Evolutionary conservation across 2,113 vertebrate genomes (phyloP).

Genomic region (Petrocephalus zakoni): DNA sequence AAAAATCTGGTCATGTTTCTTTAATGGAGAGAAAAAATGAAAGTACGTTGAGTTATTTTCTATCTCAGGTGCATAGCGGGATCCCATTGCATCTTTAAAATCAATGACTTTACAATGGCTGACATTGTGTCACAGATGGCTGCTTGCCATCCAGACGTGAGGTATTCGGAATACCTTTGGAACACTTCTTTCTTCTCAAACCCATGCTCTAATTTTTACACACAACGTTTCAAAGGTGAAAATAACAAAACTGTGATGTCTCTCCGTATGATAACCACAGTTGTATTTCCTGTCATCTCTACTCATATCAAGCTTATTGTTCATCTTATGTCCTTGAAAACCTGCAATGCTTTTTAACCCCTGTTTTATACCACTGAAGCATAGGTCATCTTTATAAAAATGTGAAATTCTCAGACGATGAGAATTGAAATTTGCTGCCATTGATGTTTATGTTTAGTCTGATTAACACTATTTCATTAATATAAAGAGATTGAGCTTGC

Average conservation of each 20-base stretch:
- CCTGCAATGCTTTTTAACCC: neutral
- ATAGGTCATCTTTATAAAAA: neutral
- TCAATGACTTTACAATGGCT: neutral
- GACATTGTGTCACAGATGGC: neutral
- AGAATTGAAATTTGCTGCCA: neutral
- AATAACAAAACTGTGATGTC: neutral
- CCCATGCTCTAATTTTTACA: neutral
- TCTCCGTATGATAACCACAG: neutral
- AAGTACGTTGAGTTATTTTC: neutral
- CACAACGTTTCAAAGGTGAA: neutral
- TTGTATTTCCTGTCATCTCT: neutral
- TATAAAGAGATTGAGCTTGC: neutral
- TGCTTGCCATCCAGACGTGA: neutral
- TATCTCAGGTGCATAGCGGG: neutral
- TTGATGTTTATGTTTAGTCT: neutral
- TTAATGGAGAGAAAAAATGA: constrained; percentile 1
- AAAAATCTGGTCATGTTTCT: constrained; percentile 27
- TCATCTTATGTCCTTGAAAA: neutral
- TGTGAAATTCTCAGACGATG: neutral
- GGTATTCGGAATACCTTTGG: neutral
- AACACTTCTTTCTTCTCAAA: neutral
- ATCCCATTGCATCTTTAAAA: neutral
- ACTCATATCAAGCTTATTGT: neutral
- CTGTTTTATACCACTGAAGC: neutral
- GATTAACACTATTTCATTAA: neutral